These are phyloP conservation scores for Unio pictorum DNA, from an alignment of 2,888 invertebrate genomes.

Conservation along the genomic window DNA sequence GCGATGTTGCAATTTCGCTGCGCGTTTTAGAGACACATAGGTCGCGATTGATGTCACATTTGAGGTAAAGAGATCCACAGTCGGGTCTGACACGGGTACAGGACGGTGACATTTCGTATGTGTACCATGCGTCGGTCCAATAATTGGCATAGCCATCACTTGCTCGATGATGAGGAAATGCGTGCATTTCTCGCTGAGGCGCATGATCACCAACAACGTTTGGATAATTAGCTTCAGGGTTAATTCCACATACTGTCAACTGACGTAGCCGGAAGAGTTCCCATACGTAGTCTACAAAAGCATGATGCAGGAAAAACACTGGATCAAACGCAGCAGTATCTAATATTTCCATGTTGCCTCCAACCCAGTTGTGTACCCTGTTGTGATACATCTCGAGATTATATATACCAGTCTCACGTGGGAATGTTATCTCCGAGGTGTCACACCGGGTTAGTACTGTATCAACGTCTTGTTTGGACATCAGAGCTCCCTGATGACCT, in stretches of 20 bases:
- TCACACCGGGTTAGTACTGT: constrained; percentile 32
- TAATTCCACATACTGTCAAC: constrained; percentile 25
- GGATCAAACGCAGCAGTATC: constrained; percentile 57
- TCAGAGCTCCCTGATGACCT: constrained; percentile 41
- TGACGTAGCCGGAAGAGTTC: constrained; percentile 49
- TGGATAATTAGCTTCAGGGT: constrained; percentile 40
- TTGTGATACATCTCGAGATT: constrained; percentile 42
- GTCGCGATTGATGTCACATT: constrained; percentile 18
- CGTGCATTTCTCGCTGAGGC: constrained; percentile 21
- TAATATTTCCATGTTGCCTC: constrained; percentile 50
- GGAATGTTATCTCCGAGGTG: constrained; percentile 30
- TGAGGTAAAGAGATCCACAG: constrained; percentile 29
- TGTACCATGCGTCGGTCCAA: constrained; percentile 30
- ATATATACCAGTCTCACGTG: constrained; percentile 23
- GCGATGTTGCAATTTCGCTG: not conserved
- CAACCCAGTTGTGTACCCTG: constrained; percentile 55
- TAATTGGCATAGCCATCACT: constrained; percentile 28
- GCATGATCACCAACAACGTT: constrained; percentile 22
- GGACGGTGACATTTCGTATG: constrained; percentile 31
- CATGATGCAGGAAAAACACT: constrained; percentile 55
- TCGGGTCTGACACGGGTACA: constrained; percentile 28
- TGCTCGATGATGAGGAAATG: constrained; percentile 26
- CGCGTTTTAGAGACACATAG: constrained; percentile 20
- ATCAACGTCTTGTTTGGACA: constrained; percentile 32
- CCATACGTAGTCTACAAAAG: constrained; percentile 58